phyloP scores from a whole-genome alignment of 2,888 invertebrate species.

The Zaprionus bogoriensis region DNA sequence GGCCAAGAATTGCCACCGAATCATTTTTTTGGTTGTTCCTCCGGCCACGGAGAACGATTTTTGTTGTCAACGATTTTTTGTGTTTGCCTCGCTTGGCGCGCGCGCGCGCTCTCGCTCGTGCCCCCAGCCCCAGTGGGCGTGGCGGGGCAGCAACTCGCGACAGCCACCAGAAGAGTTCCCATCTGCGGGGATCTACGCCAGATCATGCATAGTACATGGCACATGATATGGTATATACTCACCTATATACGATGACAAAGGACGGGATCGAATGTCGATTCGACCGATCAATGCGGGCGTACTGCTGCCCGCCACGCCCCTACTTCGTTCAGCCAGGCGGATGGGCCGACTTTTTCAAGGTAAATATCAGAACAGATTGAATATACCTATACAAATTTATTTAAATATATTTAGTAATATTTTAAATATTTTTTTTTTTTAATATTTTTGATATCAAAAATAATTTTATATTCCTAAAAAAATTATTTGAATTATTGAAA shows the following conservation, averaged over 20 bases:
- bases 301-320: conserved; percentile 41
- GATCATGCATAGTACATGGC: too few species aligned
- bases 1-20: neutral
- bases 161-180: too few species aligned
- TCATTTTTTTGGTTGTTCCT: conserved; percentile 1
- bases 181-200: too few species aligned
- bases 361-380: conserved; percentile 38
- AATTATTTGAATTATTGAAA: neutral
- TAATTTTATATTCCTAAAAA: neutral
- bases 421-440: too few species aligned
- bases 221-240: too few species aligned
- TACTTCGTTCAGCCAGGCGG: conserved; percentile 33
- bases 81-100: too few species aligned
- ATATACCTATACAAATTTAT: neutral
- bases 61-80: too few species aligned
- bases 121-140: neutral
- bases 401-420: too few species aligned
- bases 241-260: too few species aligned
- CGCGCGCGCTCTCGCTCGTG: too few species aligned
- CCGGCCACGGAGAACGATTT: too few species aligned
- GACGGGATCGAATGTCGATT: neutral
- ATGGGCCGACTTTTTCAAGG: conserved; percentile 63
- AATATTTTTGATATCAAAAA: neutral
- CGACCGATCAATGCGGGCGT: neutral
- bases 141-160: neutral